Evolutionary conservation across 2,888 invertebrate genomes (phyloP), one percentile per base, ranked within the genome.

Genomic region (Lasioglossum calceatum): DNA sequence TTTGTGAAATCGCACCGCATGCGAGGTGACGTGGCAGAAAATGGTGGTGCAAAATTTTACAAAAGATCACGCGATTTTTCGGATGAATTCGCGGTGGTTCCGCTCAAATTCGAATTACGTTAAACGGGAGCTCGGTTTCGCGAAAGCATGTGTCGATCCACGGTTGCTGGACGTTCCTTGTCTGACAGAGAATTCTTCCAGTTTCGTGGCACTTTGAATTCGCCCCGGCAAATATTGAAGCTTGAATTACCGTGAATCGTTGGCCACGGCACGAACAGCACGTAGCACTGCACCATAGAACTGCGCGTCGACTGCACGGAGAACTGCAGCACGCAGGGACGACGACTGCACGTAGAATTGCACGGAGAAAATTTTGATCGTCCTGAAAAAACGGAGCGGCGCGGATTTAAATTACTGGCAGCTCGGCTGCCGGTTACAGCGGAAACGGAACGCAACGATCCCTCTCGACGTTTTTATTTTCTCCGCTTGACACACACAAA

Each of bases 181-280:
- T 27, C 50, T 58, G 32, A 27, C 58, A 64, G 77, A 32, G 64
- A 82, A 77, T 84, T 70, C 36, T 44, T 27, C 47, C 54, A 1
- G 27, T 23, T 27, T 14, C 76, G 39, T 42, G 50, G 73, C 84
- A 67, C 77, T 84, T 67, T 39, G 67, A 73, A 83, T 74, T 19
- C 67, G 16, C 23, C 32, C 77, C 50, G 77, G 77, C 84, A 84
- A 84, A 84, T 84, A 84, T 83, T 83, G 84, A 32, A 84, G 54
- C 73, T 77, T 73, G 84, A 84, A 83, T 84, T 84, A 84, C 84
- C 83, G 73, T 77, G 67, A 84, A 83, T 83, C 77, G 82, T 61
- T 32, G 64, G 32, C 16, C 64, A 64, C 5, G 27, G 32, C 32
- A 16, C 64, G n/a, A 54, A 54, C n/a, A n/a, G 54, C 54, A 54